Evolutionary conservation across 2,113 vertebrate species (phyloP).

Genomic region (Mugil cephalus): DNA sequence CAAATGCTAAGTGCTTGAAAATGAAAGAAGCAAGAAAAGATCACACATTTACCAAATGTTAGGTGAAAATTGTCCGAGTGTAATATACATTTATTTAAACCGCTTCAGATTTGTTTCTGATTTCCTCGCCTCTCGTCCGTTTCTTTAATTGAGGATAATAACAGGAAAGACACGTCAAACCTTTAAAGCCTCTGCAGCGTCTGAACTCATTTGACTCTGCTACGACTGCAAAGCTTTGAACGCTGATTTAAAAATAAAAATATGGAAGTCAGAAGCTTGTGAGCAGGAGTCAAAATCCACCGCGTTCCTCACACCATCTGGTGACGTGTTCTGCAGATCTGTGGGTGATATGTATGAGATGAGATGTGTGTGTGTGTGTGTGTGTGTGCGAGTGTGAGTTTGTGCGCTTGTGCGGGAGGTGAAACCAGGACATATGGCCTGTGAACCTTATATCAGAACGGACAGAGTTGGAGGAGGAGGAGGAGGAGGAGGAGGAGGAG

Average conservation of each 20-base stretch:
- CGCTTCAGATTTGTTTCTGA: too few species aligned
- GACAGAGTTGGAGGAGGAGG: neutral
- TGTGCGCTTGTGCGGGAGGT: slow-evolving; percentile 53
- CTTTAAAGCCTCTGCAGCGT: neutral
- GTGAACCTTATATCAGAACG: slow-evolving; percentile 56
- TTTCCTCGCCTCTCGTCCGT: too few species aligned
- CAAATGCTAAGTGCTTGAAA: neutral
- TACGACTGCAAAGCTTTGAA: slow-evolving; percentile 1
- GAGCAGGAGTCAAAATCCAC: slow-evolving; percentile 8
- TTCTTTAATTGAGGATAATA: neutral
- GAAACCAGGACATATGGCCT: slow-evolving; percentile 68
- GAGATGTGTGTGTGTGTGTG: neutral
- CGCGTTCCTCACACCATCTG: slow-evolving; percentile 74
- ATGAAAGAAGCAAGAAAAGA: neutral
- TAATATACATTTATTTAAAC: too few species aligned
- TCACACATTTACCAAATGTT: too few species aligned
- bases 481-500: neutral
- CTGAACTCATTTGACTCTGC: slow-evolving; percentile 1
- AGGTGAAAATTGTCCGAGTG: too few species aligned
- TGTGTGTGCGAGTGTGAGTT: slow-evolving; percentile 45
- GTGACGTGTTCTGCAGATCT: slow-evolving; percentile 60
- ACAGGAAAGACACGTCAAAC: neutral
- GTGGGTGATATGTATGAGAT: slow-evolving; percentile 51
- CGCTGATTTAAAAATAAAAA: neutral
- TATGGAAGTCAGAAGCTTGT: slow-evolving; percentile 20